phyloP scores from a whole-genome alignment of 2,888 invertebrate genomes.

The Nephrocerus scutellatus region DNA sequence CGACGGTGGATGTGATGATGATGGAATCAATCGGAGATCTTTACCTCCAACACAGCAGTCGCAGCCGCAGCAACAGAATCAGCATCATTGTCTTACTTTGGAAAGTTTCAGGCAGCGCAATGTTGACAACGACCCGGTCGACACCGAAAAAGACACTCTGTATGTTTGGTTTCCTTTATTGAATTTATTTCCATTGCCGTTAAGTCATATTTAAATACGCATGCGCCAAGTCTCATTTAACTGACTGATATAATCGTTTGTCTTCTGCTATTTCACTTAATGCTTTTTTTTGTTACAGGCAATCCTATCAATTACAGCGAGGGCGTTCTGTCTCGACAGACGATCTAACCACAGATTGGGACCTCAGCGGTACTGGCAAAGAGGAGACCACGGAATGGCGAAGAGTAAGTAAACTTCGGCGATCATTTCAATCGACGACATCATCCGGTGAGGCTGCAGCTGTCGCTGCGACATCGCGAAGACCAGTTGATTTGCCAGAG shows the following conservation, averaged over 20 bases:
- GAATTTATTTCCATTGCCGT: constrained; percentile 26
- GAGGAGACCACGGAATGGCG: constrained; percentile 58
- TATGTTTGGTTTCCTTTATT: background rate
- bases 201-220: too few relatives aligned
- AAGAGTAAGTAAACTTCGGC: constrained; percentile 57
- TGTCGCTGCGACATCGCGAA: constrained; percentile 18
- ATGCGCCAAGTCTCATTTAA: too few relatives aligned
- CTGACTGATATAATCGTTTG: constrained; percentile 32
- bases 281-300: constrained; percentile 18
- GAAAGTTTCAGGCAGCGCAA: constrained; percentile 41
- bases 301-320: constrained; percentile 34
- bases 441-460: constrained; percentile 27
- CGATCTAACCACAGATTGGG: constrained; percentile 48
- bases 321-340: constrained; percentile 50
- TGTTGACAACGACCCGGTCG: background rate
- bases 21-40: constrained; percentile 12
- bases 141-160: constrained; percentile 4
- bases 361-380: constrained; percentile 34
- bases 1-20: constrained; percentile 12
- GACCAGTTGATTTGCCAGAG: constrained; percentile 46
- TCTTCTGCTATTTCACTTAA: constrained; percentile 37
- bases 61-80: constrained; percentile 24
- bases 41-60: constrained; percentile 16
- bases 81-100: constrained; percentile 36
- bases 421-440: constrained; percentile 63